Conservation (phyloP, 2,888 invertebrate genomes). For the Micoletzkya japonica region DNA sequence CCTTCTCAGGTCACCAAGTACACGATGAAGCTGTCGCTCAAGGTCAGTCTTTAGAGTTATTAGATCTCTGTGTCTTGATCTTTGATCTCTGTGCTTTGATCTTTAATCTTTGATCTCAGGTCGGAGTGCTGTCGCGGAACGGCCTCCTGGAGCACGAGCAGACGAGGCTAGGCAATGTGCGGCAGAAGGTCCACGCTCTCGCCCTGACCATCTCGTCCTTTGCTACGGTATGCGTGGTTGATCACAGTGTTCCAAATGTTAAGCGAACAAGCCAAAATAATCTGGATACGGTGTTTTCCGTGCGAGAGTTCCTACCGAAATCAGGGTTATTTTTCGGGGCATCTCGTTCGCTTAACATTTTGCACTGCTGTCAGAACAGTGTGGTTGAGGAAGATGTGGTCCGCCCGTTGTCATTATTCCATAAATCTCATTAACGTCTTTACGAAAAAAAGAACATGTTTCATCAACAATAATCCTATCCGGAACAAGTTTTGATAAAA, state of each 20-base stretch:
- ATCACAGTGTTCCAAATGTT: not conserved
- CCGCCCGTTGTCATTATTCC: no score
- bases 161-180: constrained; percentile 13
- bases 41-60: constrained; percentile 9
- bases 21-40: constrained; percentile 26
- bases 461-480: no score
- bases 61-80: not conserved
- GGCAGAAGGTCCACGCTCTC: constrained; percentile 9
- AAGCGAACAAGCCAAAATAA: no score
- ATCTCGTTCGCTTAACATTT: no score
- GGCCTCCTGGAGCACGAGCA: constrained; percentile 24
- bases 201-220: constrained; percentile 19
- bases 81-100: not conserved
- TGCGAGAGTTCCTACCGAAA: no score
- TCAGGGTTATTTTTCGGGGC: no score
- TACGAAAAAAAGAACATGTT: no score
- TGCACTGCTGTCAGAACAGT: no score
- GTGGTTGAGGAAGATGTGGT: no score
- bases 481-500: no score
- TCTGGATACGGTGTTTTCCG: no score
- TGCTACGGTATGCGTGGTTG: constrained; percentile 13
- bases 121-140: constrained; percentile 18
- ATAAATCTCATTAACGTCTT: no score
- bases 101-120: not conserved
- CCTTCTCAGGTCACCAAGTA: constrained; percentile 20